phyloP scores from a whole-genome alignment of 2,797 vertebrate genomes.

The Alfaro cultratus region DNA sequence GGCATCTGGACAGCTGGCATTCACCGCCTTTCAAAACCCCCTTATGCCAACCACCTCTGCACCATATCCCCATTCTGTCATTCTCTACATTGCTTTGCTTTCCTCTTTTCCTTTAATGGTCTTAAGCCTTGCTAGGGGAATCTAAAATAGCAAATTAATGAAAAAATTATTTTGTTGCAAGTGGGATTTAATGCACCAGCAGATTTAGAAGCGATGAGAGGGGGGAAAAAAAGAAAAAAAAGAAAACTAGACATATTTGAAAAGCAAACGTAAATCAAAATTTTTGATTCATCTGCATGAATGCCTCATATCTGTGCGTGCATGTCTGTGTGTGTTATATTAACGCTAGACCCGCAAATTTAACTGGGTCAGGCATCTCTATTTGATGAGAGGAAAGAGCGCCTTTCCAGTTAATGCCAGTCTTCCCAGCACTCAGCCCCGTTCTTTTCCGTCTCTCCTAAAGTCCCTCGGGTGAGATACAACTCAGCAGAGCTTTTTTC shows the following conservation, averaged over 20 bases:
- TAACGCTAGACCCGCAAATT: constrained; percentile 62
- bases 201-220: constrained; percentile 12
- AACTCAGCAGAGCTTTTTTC: constrained; percentile 43
- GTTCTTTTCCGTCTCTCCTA: constrained; percentile 34
- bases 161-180: constrained; percentile 27
- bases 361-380: constrained; percentile 78
- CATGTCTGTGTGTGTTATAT: constrained; percentile 39
- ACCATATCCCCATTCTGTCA: constrained; percentile 73
- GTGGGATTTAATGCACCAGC: constrained; percentile 27
- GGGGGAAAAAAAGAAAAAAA: neutral
- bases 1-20: constrained; percentile 75
- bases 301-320: constrained; percentile 30
- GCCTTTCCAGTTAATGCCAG: constrained; percentile 60
- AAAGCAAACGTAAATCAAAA: constrained; percentile 47
- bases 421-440: constrained; percentile 51
- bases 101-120: constrained; percentile 27
- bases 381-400: constrained; percentile 71
- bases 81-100: constrained; percentile 37
- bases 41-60: constrained; percentile 58
- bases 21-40: constrained; percentile 69
- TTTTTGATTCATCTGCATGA: constrained; percentile 40
- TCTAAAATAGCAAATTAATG: constrained; percentile 49
- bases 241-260: constrained; percentile 19
- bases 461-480: constrained; percentile 49
- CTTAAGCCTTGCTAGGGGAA: constrained; percentile 30